Conservation (phyloP, 2,113 vertebrate species). For the Oncorhynchus keta region DNA sequence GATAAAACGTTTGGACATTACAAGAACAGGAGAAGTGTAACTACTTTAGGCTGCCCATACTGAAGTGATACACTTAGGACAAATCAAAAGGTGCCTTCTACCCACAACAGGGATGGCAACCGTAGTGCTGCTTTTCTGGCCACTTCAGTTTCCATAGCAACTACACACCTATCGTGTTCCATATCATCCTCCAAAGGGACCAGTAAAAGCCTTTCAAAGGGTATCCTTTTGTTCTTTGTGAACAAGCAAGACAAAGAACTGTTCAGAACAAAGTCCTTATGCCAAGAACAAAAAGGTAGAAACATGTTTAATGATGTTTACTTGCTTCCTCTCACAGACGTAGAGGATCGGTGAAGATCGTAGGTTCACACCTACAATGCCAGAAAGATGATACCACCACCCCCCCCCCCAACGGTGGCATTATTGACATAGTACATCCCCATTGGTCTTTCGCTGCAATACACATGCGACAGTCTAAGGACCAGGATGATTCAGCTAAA, state of each 20-base stretch:
- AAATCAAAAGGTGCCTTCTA: not conserved
- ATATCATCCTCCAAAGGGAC: too few species aligned
- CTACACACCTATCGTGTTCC: not conserved
- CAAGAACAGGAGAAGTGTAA: too few species aligned
- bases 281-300: not conserved
- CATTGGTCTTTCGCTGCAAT: not conserved
- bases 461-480: not conserved
- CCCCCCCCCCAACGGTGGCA: too few species aligned
- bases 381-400: slow-evolving; percentile 4
- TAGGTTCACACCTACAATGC: not conserved
- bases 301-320: not conserved
- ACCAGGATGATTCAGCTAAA: not conserved
- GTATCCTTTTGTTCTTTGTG: not conserved
- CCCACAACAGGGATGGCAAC: not conserved
- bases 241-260: not conserved
- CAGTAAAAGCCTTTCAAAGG: not conserved
- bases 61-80: too few species aligned
- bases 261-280: not conserved
- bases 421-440: not conserved
- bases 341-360: not conserved
- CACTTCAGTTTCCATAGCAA: slow-evolving; percentile 24
- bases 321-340: not conserved
- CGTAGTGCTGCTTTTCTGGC: not conserved
- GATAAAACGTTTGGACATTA: not conserved
- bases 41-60: too few species aligned